These are phyloP conservation scores for Bombus polaris DNA, from an alignment of 1,140 invertebrate genomes.

Conservation along the genomic window DNA sequence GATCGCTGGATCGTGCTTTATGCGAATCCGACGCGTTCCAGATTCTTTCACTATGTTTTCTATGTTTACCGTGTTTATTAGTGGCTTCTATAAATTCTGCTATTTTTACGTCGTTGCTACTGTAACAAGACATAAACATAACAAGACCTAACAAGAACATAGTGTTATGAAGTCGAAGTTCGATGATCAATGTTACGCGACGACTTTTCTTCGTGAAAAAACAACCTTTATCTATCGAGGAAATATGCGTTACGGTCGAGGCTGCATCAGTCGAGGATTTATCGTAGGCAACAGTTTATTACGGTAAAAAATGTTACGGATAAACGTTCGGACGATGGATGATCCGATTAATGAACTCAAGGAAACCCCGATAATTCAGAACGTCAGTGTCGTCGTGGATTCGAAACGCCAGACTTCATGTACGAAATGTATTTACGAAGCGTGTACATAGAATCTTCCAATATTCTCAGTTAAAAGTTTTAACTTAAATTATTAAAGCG, in stretches of 20 bases:
- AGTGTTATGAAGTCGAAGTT: background rate
- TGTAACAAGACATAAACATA: background rate
- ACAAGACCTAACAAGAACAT: background rate
- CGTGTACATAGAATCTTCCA: background rate
- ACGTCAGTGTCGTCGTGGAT: background rate
- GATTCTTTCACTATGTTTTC: background rate
- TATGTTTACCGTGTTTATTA: no score
- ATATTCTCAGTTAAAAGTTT: background rate
- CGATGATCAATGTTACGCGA: background rate
- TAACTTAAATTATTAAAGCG: no score
- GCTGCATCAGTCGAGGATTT: background rate
- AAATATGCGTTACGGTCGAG: background rate
- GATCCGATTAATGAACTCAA: background rate
- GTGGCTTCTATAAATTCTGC: no score
- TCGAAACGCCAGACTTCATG: no score
- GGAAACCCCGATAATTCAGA: background rate
- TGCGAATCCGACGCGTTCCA: no score
- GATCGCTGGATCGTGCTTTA: background rate
- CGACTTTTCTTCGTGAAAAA: background rate
- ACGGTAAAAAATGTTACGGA: background rate
- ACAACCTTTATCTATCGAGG: background rate
- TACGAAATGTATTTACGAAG: background rate
- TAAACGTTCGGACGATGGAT: background rate
- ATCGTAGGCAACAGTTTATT: background rate
- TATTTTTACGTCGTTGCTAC: no score